phyloP scores from a whole-genome alignment of 2,888 invertebrate genomes.

The Trichopoda pennipes region DNA sequence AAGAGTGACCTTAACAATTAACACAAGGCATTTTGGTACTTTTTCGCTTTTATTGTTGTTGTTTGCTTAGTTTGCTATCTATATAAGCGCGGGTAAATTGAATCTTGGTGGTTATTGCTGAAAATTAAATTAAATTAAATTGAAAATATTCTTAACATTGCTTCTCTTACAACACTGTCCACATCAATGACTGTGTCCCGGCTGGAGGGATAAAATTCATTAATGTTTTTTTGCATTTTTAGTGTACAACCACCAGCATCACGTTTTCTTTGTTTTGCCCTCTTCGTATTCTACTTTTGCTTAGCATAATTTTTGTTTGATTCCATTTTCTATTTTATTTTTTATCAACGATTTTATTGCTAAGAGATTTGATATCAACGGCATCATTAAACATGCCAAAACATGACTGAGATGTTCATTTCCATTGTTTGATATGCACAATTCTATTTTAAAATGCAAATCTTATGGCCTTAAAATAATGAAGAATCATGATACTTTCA shows the following conservation, averaged over 20 bases:
- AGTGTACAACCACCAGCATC: too few relatives aligned
- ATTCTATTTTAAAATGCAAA: constrained; percentile 61
- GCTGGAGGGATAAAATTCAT: too few relatives aligned
- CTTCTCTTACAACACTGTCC: neutral
- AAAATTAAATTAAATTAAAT: constrained; percentile 79
- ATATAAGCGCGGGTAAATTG: constrained; percentile 74
- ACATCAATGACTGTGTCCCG: neutral
- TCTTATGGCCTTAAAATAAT: constrained; percentile 53
- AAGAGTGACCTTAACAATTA: too few relatives aligned
- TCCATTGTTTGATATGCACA: constrained; percentile 27
- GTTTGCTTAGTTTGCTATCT: constrained; percentile 18
- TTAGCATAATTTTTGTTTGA: neutral
- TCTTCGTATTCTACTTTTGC: too few relatives aligned
- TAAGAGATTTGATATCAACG: constrained; percentile 66
- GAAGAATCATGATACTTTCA: neutral
- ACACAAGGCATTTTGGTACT: too few relatives aligned
- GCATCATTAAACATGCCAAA: constrained; percentile 67
- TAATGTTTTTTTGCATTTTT: too few relatives aligned
- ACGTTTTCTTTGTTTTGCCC: too few relatives aligned
- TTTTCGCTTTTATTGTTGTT: neutral
- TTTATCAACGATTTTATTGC: constrained; percentile 51
- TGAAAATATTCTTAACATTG: constrained; percentile 71
- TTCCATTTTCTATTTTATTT: constrained; percentile 18
- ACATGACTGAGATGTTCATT: constrained; percentile 54
- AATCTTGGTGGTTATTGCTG: constrained; percentile 77